Evolutionary conservation across 2,797 vertebrate genomes (phyloP), one percentile per base, ranked within the genome.

Genomic region (Parauchenoglanis punctatus): DNA sequence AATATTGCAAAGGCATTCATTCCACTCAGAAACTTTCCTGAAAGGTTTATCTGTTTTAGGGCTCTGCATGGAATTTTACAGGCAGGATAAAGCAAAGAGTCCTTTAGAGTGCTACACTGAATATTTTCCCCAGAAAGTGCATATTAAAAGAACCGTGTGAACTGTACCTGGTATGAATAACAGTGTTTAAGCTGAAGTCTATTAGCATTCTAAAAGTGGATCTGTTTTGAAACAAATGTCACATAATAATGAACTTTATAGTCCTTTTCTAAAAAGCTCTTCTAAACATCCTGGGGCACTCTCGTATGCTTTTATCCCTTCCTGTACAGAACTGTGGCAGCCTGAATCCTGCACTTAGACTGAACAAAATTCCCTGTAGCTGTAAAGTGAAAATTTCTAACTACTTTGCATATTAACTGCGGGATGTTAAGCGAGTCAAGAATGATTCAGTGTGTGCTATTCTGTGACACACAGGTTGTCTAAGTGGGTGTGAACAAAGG

Each of bases 281-380:
- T 88, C 68, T 80, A 87, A 90, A 90, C 89, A 89, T 90, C 89
- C 89, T 90, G 87, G 83, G 78, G 73, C 85, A 67, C 68, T 82
- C 76, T 81, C 77, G 12, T 23, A 67, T 35, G 52, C 72, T 86
- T 83, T 83, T 58, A 73, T 88, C 61, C 56, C 67, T 67, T 87
- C 83, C 85, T 82, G 86, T 65, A 80, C 58, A 76, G 67, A 58
- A 40, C 73, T 78, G 67, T 13, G 25, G 8, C 59, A 56, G 23
- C 15, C 81, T 12, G 8, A 56, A 67, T 73, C 23, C 58, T 72
- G 28, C 59, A 58, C 20, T 56, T 72, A 68, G 25, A 58, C 40
- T 44, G 49, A 87, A 73, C 40, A 49, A 40, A 54, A 23, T 18
- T 28, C 31, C 56, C 75, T 49, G 20, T 12, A 44, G 65, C 49